Percentiles rank a stretch among this genome's conserved stretches.
Conservation (phyloP, 2,797 vertebrate species). For the Tragelaphus oryx region DNA sequence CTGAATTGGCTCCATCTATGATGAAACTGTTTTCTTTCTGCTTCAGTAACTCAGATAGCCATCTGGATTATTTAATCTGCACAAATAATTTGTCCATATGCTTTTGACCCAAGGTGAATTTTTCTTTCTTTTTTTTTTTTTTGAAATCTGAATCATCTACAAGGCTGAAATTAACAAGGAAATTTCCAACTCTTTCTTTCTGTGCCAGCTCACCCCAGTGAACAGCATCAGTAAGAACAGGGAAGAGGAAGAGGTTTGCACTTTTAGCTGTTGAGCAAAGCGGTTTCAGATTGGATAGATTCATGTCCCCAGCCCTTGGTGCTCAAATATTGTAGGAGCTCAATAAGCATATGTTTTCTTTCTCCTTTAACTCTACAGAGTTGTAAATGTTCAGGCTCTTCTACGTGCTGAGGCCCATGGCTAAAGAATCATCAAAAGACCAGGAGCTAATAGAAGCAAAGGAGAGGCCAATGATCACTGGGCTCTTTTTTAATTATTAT, state of each 20-base stretch:
- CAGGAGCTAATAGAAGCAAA: not conserved
- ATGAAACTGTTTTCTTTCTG: not conserved
- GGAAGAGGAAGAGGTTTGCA: not conserved
- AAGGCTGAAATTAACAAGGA: not conserved
- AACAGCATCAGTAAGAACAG: not conserved
- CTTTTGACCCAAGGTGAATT: not conserved
- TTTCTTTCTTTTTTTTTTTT: not conserved
- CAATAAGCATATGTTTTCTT: not conserved
- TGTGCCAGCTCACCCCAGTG: not conserved
- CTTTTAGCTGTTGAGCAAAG: not conserved
- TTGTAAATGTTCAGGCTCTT: not conserved
- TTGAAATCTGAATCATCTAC: not conserved
- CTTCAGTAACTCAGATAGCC: not conserved
- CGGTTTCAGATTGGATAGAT: not conserved
- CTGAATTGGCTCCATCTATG: not conserved
- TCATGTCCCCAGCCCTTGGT: not conserved
- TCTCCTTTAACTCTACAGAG: not conserved
- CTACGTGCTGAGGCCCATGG: not conserved
- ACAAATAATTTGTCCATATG: not conserved
- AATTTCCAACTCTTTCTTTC: not conserved
- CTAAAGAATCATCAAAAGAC: not conserved
- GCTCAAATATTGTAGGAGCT: not conserved
- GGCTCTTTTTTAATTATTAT: too few species aligned
- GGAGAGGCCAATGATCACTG: not conserved
- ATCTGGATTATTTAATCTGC: slow-evolving; percentile 21